A percentile compares a stretch with the other conserved stretches of the same genome.
Conservation (phyloP, 37 sponge, comb jelly and placozoan genomes). For the Sycon ciliatum region DNA sequence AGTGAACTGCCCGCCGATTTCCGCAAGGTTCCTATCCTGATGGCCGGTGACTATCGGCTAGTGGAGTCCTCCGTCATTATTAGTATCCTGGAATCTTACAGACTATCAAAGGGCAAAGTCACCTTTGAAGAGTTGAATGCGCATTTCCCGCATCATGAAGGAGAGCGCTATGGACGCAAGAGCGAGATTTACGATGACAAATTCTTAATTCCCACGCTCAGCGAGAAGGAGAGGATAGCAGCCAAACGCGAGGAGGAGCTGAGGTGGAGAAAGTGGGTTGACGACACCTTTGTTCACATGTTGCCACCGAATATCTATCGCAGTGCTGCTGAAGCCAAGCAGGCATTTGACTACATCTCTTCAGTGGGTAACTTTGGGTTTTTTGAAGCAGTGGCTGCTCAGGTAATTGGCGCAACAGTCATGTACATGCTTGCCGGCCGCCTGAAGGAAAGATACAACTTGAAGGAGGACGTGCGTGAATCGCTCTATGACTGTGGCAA, state of each 20-base stretch:
- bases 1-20: slow-evolving; percentile 54
- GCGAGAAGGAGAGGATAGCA: too few relatives aligned
- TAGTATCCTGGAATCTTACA: background rate
- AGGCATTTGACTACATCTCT: slow-evolving; percentile 61
- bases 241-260: too few relatives aligned
- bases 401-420: slow-evolving; percentile 64
- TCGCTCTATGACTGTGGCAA: slow-evolving; percentile 47
- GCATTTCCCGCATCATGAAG: too few relatives aligned
- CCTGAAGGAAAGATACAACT: slow-evolving; percentile 60
- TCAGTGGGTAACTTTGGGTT: slow-evolving; percentile 56
- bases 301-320: slow-evolving; percentile 86
- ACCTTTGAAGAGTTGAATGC: too few relatives aligned
- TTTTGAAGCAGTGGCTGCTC: slow-evolving; percentile 55
- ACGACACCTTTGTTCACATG: slow-evolving; percentile 62
- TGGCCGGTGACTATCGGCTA: slow-evolving; percentile 22
- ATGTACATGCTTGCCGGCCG: slow-evolving; percentile 70
- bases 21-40: slow-evolving; percentile 58
- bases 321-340: slow-evolving; percentile 50
- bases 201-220: too few relatives aligned
- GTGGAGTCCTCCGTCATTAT: background rate
- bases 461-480: slow-evolving; percentile 62
- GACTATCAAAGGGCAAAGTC: too few relatives aligned
- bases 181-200: too few relatives aligned
- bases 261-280: slow-evolving; percentile 93
- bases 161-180: too few relatives aligned